Percentiles rank a stretch among this genome's conserved stretches.
Conservation (phyloP, 2,888 invertebrate genomes). For the Melinaea menophilus region DNA sequence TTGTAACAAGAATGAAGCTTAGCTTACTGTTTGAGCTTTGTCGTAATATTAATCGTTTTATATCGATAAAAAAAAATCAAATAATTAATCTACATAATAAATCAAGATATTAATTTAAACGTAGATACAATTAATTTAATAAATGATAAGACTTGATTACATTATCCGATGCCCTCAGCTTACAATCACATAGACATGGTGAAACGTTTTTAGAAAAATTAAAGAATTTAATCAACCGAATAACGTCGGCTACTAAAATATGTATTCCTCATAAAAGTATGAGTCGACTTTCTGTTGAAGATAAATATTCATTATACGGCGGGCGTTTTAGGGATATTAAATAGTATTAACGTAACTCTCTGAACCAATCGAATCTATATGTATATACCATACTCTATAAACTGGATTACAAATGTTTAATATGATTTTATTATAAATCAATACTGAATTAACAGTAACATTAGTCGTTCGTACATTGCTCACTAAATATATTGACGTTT, state of each 20-base stretch:
- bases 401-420: too few relatives aligned
- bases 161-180: slow-evolving; percentile 60
- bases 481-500: too few relatives aligned
- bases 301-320: slow-evolving; percentile 77
- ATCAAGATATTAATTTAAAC: not conserved
- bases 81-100: too few relatives aligned
- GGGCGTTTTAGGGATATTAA: slow-evolving; percentile 76
- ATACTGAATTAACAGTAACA: too few relatives aligned
- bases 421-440: too few relatives aligned
- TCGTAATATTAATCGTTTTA: too few relatives aligned
- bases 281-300: slow-evolving; percentile 65
- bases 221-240: slow-evolving; percentile 76
- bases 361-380: slow-evolving; percentile 59
- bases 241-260: slow-evolving; percentile 76
- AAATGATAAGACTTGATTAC: slow-evolving; percentile 43
- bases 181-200: slow-evolving; percentile 40
- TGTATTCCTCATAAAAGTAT: slow-evolving; percentile 77
- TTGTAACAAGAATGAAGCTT: too few relatives aligned
- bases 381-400: not conserved
- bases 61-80: not conserved
- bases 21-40: too few relatives aligned
- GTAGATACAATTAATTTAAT: slow-evolving; percentile 29
- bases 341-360: slow-evolving; percentile 67
- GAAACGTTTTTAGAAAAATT: slow-evolving; percentile 69
- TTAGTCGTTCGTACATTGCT: too few relatives aligned